These are phyloP conservation scores for Leucophenga varia DNA, from an alignment of 1,140 invertebrate species.

Conservation along the genomic window DNA sequence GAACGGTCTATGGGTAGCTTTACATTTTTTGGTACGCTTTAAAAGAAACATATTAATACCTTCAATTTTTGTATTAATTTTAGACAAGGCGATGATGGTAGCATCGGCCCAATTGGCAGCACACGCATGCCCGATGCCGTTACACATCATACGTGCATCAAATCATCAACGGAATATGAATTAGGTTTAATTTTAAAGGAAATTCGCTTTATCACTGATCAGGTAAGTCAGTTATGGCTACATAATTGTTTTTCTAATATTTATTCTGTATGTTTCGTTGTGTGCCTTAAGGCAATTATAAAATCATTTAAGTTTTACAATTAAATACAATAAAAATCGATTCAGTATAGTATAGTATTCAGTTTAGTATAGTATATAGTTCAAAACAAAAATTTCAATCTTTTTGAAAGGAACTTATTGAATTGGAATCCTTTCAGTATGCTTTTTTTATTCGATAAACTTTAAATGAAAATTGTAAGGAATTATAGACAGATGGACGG, in stretches of 20 bases:
- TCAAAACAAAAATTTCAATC: no score
- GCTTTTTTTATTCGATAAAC: no score
- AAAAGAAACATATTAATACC: not conserved
- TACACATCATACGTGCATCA: slow-evolving; percentile 66
- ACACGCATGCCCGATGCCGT: slow-evolving; percentile 63
- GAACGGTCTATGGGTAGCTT: slow-evolving; percentile 57
- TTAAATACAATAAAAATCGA: no score
- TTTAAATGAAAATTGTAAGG: no score
- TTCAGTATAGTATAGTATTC: no score
- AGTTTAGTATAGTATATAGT: no score
- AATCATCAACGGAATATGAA: slow-evolving; percentile 79
- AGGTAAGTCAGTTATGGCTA: slow-evolving; percentile 55
- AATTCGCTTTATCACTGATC: slow-evolving; percentile 78
- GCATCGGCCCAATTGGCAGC: slow-evolving; percentile 59
- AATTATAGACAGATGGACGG: no score
- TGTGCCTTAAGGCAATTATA: no score
- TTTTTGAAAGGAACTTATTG: no score
- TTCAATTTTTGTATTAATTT: slow-evolving; percentile 4
- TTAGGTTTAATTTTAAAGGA: slow-evolving; percentile 93
- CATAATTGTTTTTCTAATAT: not conserved
- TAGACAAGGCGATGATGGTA: slow-evolving; percentile 56
- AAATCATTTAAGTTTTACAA: no score
- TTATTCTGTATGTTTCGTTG: no score
- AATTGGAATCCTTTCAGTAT: no score
- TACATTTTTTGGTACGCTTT: not conserved